Evolutionary conservation across 2,888 invertebrate species (phyloP), one percentile per base, ranked within the genome.

Genomic region (Leptopilina syphax): DNA sequence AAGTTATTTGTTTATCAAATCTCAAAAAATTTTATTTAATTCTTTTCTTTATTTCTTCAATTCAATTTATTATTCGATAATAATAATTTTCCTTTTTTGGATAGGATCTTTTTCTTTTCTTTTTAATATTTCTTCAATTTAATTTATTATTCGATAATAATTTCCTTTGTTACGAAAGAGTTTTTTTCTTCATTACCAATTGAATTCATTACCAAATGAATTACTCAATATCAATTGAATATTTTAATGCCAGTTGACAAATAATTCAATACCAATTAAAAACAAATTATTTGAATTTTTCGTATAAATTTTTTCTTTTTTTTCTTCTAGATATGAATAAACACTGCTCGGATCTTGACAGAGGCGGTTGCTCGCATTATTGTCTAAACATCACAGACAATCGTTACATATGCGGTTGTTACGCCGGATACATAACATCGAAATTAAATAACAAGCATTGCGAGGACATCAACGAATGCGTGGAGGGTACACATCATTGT

Each of bases 401-500:
- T 63, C 98, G 98, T 2, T 98, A 97, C 92, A 96, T 98, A 88
- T 99, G 99, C 92, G 95, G 96, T 60, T 99, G 98, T 92, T 96
- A 95, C 92, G 94, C 95, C 13, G 98, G 98, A 44, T 98, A 96
- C 92, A 96, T 97, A 86, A 96, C 96, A 81, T 95, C 96, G 1
- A 93, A 94, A 65, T 94, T 94, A 4, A 97, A 97, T 91, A 94
- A 95, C 82, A 98, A 98, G 92, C 94, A 95, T 83, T 98, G 98
- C 90, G 93, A 95, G 83, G 99, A 99, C 91, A 94, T 98, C 18
- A 96, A 99, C 92, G 99, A 99, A 92, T 99, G 99, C 90, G 93
- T 94, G 0, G 94, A 95, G 27, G 96, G 97, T 79, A 94, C 94
- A 41, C 97, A 97, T 92, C 96, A 96, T 83, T 99, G 99, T 93